These are phyloP conservation scores for Taxidea taxus DNA, from an alignment of 2,113 vertebrate genomes.

Conservation along the genomic window DNA sequence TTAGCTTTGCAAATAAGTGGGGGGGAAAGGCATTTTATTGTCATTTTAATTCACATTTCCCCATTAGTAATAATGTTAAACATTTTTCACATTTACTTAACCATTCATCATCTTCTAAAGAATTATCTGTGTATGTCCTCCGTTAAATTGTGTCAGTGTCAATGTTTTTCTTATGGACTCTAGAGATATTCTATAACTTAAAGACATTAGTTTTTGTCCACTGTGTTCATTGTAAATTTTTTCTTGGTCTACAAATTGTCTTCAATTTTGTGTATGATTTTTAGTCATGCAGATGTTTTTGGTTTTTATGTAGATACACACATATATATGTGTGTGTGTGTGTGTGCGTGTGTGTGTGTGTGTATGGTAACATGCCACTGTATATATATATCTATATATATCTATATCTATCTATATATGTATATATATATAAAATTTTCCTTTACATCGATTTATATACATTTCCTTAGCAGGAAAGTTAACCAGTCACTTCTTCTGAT, in stretches of 20 bases:
- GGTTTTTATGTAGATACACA: background rate
- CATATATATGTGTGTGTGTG: background rate
- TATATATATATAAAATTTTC: background rate
- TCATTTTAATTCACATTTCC: background rate
- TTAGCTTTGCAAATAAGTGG: background rate
- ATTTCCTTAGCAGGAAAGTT: background rate
- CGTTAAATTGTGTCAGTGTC: background rate
- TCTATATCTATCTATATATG: background rate
- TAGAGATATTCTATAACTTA: background rate
- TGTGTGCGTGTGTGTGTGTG: too few relatives aligned
- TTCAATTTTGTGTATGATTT: background rate
- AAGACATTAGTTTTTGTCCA: background rate
- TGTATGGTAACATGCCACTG: too few relatives aligned
- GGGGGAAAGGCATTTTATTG: background rate
- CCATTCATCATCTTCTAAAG: background rate
- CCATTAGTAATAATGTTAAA: background rate
- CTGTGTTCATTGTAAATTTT: background rate
- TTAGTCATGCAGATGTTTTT: background rate
- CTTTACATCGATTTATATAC: background rate
- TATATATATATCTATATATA: background rate
- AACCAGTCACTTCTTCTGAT: background rate
- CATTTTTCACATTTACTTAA: background rate
- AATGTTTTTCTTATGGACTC: conserved; percentile 1
- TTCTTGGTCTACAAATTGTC: background rate
- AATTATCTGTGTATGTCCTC: background rate